Evolutionary conservation across 2,113 vertebrate species (phyloP).

Genomic region (Crotalus viridis): DNA sequence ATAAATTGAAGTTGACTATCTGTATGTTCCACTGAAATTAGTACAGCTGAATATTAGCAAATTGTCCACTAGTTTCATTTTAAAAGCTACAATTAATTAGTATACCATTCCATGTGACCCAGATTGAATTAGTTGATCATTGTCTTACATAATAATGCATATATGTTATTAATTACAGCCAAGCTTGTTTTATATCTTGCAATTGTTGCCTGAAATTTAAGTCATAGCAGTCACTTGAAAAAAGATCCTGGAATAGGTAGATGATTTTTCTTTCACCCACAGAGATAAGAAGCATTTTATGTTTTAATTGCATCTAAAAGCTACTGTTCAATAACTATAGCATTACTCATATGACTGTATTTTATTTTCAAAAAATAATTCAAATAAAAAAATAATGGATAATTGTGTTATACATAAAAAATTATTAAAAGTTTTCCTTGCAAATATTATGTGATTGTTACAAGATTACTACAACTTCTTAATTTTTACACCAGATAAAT

Average conservation of each 20-base stretch:
- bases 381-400: neutral
- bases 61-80: neutral
- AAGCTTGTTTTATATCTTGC: neutral
- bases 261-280: neutral
- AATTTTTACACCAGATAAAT: neutral
- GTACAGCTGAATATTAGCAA: neutral
- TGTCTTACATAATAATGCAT: neutral
- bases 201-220: neutral
- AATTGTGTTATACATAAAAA: neutral
- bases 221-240: neutral
- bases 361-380: neutral
- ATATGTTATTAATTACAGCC: neutral
- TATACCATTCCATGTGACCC: neutral
- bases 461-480: neutral
- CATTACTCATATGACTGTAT: neutral
- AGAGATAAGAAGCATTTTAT: neutral
- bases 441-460: neutral
- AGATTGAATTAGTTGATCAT: neutral
- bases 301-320: neutral
- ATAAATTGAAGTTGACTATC: neutral
- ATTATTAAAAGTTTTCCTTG: neutral
- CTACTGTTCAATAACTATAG: neutral
- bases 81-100: neutral
- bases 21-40: neutral
- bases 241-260: neutral